Conservation (phyloP, 37 sponge, comb jelly and placozoan genomes). For the Spongilla lacustris region DNA sequence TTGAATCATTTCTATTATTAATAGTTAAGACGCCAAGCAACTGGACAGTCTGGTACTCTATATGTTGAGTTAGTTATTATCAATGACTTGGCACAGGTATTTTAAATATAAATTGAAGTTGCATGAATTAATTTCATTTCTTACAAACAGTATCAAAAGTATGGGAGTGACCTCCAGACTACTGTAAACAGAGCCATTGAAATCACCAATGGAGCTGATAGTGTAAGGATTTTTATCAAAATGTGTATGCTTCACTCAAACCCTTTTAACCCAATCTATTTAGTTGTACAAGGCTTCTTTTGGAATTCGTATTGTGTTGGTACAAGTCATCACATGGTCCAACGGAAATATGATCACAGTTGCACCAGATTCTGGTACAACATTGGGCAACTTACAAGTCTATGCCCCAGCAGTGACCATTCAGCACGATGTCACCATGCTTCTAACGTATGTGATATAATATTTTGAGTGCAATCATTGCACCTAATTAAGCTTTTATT, state of each 20-base stretch:
- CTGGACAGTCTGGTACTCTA: background rate
- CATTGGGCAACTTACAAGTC: background rate
- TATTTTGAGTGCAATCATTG: no score
- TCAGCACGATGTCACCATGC: background rate
- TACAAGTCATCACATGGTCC: background rate
- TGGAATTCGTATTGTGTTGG: background rate
- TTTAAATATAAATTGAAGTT: background rate
- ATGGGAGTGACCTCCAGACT: conserved; percentile 18
- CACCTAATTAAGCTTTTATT: background rate
- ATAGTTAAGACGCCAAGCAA: conserved; percentile 34
- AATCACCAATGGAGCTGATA: conserved; percentile 38
- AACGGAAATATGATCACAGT: background rate
- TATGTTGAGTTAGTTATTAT: conserved; percentile 63
- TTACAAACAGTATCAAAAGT: conserved; percentile 14
- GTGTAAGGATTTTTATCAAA: conserved; percentile 1
- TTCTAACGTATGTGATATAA: background rate
- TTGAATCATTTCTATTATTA: no score
- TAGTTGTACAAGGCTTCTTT: background rate
- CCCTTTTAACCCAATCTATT: background rate
- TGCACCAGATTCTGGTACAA: background rate
- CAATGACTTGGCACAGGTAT: conserved; percentile 55
- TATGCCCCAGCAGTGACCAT: background rate
- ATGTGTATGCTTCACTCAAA: no score
- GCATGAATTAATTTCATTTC: background rate
- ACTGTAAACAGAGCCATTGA: conserved; percentile 39